Conservation (phyloP, 2,113 vertebrate genomes). For the Copsychus sechellarum region DNA sequence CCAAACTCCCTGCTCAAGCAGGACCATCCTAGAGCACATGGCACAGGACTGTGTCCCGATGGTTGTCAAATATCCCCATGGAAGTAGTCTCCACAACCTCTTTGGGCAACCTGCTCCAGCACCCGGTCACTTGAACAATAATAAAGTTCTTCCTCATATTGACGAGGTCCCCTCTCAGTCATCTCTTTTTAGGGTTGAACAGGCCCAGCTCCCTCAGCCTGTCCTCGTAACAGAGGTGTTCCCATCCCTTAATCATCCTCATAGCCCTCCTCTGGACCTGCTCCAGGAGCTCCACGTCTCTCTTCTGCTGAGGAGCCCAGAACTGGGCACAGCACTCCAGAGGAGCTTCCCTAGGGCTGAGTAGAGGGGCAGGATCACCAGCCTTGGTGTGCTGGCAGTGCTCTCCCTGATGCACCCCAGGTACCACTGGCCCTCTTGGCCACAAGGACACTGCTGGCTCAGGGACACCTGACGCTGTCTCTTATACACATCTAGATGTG, state of each 20-base stretch:
- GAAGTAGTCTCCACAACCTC: neutral
- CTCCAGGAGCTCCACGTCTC: neutral
- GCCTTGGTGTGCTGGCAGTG: too few species aligned
- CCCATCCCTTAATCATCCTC: neutral
- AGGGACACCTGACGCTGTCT: too few species aligned
- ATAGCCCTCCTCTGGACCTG: neutral
- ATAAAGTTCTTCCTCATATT: neutral
- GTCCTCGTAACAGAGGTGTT: accelerated
- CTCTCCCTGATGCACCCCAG: too few species aligned
- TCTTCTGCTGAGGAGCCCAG: neutral
- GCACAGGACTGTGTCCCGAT: neutral
- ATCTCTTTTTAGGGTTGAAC: neutral
- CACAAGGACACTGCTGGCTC: too few species aligned
- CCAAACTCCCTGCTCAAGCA: neutral
- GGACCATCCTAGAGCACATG: neutral
- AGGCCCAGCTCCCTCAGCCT: neutral
- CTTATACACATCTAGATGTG: too few species aligned
- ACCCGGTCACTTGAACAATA: too few species aligned
- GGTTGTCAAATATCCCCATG: neutral
- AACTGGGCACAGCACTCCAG: neutral
- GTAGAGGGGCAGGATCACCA: too few species aligned
- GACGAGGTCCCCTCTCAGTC: neutral
- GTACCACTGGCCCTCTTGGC: neutral
- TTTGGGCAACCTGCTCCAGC: neutral
- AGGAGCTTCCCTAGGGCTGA: too few species aligned